These are phyloP conservation scores for Pterophyllum scalare DNA, from an alignment of 2,113 vertebrate genomes.

Conservation along the genomic window DNA sequence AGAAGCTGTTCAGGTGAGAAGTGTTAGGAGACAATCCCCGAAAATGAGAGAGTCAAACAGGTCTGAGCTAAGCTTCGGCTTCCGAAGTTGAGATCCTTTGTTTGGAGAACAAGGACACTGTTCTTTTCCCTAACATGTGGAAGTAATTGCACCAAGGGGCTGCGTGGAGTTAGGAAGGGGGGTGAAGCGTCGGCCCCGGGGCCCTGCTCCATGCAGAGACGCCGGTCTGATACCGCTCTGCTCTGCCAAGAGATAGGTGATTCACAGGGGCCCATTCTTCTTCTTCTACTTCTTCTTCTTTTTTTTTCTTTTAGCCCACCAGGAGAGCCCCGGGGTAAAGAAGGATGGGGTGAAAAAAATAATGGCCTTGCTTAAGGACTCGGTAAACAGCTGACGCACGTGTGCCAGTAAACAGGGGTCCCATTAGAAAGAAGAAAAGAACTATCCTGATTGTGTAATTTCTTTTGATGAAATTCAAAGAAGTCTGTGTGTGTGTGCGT, in stretches of 20 bases:
- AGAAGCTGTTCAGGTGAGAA: background rate
- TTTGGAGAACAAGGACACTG: constrained; percentile 87
- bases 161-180: constrained; percentile 54
- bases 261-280: constrained; percentile 62
- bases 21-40: background rate
- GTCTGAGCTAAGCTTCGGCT: constrained; percentile 28
- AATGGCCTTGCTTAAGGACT: background rate
- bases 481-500: background rate
- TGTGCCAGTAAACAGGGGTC: constrained; percentile 29
- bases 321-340: constrained; percentile 13
- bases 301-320: background rate
- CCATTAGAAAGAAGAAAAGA: background rate
- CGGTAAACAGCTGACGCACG: constrained; percentile 56
- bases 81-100: constrained; percentile 74
- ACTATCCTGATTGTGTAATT: background rate
- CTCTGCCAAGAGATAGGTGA: constrained; percentile 52
- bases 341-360: background rate
- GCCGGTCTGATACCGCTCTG: constrained; percentile 47
- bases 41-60: constrained; percentile 51
- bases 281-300: no score
- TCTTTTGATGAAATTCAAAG: background rate
- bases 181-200: constrained; percentile 49
- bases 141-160: constrained; percentile 88
- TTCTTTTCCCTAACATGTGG: constrained; percentile 94
- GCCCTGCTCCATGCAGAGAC: constrained; percentile 46